Evolutionary conservation across 2,797 vertebrate genomes (phyloP).

Genomic region (Phylloscopus collybita): DNA sequence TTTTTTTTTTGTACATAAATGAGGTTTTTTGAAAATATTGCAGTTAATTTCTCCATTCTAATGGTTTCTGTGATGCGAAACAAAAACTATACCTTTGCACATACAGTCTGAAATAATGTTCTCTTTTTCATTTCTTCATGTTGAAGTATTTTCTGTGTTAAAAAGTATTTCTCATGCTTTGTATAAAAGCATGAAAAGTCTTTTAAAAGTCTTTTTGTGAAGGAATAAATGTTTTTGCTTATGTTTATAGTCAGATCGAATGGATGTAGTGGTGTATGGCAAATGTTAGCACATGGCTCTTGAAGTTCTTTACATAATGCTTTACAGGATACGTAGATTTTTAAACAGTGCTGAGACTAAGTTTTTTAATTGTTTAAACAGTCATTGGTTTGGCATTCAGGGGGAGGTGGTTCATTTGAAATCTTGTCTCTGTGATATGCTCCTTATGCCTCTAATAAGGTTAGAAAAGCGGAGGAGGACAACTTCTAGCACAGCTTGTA

Average conservation of each 20-base stretch:
- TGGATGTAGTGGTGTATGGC: neutral
- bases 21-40: neutral
- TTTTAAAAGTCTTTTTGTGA: neutral
- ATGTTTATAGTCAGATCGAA: neutral
- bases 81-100: neutral
- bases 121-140: neutral
- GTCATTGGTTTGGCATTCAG: constrained; percentile 56
- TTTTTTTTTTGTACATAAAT: neutral
- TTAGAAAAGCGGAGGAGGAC: constrained; percentile 58
- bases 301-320: neutral
- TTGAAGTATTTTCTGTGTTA: neutral
- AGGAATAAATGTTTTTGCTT: neutral
- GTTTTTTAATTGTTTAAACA: constrained; percentile 42
- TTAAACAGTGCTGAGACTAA: constrained; percentile 16
- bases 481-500: constrained; percentile 64
- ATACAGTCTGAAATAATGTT: neutral
- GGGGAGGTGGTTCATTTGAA: constrained; percentile 60
- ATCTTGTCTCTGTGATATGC: constrained; percentile 56
- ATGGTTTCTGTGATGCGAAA: neutral
- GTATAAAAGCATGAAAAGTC: neutral
- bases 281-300: neutral
- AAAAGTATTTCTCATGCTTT: neutral
- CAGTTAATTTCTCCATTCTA: neutral
- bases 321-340: neutral
- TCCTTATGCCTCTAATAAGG: constrained; percentile 62